Percentiles rank a stretch among this genome's conserved stretches.
These are phyloP conservation scores for Drosophila nasuta DNA, from an alignment of 1,140 invertebrate genomes.

Conservation along the genomic window DNA sequence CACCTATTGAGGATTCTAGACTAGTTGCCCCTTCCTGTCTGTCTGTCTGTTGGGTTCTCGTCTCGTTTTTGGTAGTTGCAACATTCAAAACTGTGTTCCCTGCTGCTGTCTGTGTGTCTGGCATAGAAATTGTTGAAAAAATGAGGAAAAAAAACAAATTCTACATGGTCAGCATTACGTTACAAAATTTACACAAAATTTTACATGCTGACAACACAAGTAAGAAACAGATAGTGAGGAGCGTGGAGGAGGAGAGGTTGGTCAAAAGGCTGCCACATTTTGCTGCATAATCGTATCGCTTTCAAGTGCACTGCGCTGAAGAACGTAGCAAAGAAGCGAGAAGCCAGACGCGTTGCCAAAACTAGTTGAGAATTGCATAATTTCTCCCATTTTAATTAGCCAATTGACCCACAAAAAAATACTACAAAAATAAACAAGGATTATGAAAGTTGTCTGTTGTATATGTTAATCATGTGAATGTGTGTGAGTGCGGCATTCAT, in stretches of 20 bases:
- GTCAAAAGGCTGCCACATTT: conserved; percentile 37
- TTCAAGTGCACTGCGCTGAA: conserved; percentile 65
- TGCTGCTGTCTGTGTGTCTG: conserved; percentile 51
- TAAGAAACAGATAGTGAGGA: conserved; percentile 37
- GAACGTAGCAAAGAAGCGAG: neutral
- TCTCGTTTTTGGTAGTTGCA: conserved; percentile 45
- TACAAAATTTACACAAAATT: conserved; percentile 78
- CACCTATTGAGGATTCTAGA: conserved; percentile 70
- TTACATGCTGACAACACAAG: conserved; percentile 71
- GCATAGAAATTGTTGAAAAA: conserved; percentile 69
- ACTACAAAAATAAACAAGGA: conserved; percentile 28
- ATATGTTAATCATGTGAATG: conserved; percentile 13
- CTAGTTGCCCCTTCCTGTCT: conserved; percentile 44
- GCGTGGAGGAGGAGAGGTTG: conserved; percentile 13
- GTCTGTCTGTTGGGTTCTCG: conserved; percentile 39
- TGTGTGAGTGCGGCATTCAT: conserved; percentile 32
- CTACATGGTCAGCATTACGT: conserved; percentile 80
- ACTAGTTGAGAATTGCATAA: conserved; percentile 70
- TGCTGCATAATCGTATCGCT: conserved; percentile 83
- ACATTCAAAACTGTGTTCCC: conserved; percentile 49
- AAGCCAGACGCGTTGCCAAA: conserved; percentile 40
- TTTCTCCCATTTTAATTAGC: conserved; percentile 59
- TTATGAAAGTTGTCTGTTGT: conserved; percentile 36
- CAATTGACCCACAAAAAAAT: conserved; percentile 28
- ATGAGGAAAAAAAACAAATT: conserved; percentile 59